Conservation (phyloP, 2,113 vertebrate genomes). For the Alligator mississippiensis region DNA sequence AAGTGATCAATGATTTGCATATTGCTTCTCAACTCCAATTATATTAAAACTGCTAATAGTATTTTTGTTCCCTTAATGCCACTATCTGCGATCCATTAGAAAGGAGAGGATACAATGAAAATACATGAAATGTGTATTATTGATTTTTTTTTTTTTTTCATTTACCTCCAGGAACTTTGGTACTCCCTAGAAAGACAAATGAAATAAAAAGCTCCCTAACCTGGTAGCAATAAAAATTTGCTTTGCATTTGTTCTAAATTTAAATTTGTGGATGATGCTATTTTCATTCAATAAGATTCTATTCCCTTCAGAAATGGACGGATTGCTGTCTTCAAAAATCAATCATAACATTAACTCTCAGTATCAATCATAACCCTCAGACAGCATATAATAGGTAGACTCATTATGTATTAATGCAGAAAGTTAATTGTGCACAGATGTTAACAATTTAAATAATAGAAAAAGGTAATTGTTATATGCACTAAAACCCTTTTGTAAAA, state of each 20-base stretch:
- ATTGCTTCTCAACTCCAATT: not conserved
- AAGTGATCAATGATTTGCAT: not conserved
- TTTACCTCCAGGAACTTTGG: not conserved
- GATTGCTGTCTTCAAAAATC: not conserved
- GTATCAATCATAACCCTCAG: not conserved
- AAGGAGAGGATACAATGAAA: not conserved
- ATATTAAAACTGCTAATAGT: not conserved
- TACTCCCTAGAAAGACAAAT: not conserved
- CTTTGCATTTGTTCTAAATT: not conserved
- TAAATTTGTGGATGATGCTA: not conserved
- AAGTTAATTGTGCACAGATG: not conserved
- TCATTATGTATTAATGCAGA: not conserved
- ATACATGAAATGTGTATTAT: not conserved
- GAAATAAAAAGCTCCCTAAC: not conserved
- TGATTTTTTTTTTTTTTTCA: not conserved
- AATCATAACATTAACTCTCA: not conserved
- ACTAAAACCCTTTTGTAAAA: not conserved
- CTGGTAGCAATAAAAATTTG: fast-evolving
- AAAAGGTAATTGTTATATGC: not conserved
- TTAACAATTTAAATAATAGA: not conserved
- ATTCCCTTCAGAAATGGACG: not conserved
- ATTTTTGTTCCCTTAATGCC: not conserved
- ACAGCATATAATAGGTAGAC: fast-evolving
- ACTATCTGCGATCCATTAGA: not conserved
- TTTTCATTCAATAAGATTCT: not conserved